These are phyloP conservation scores for Nematolebias whitei DNA, from an alignment of 2,113 vertebrate species.

Conservation along the genomic window DNA sequence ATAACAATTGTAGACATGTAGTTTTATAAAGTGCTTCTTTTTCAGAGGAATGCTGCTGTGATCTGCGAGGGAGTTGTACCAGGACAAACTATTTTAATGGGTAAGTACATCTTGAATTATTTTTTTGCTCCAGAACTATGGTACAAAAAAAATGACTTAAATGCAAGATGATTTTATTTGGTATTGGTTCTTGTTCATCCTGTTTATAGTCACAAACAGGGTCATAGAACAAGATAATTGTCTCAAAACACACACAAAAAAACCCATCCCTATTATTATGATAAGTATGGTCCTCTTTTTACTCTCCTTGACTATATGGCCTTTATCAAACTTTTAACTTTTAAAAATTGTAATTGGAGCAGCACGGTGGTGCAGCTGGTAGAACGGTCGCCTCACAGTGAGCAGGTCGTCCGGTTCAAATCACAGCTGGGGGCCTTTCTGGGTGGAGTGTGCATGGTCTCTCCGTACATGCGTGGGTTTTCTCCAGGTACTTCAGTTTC, in stretches of 20 bases:
- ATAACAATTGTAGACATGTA: too few relatives aligned
- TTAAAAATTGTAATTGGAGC: too few relatives aligned
- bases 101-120: neutral
- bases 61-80: neutral
- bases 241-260: neutral
- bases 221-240: neutral
- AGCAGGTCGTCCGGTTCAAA: too few relatives aligned
- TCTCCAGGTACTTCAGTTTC: too few relatives aligned
- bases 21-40: too few relatives aligned
- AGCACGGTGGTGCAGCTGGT: too few relatives aligned
- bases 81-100: neutral
- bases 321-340: too few relatives aligned
- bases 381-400: too few relatives aligned
- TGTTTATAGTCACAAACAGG: neutral
- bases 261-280: neutral
- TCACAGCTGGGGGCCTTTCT: too few relatives aligned
- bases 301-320: too few relatives aligned
- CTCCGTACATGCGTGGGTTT: too few relatives aligned
- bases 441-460: too few relatives aligned
- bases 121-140: neutral
- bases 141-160: neutral
- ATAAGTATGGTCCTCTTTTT: neutral
- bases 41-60: neutral
- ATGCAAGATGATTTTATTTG: neutral
- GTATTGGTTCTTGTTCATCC: neutral